These are phyloP conservation scores for Megalopta genalis DNA, from an alignment of 1,140 invertebrate species.

Conservation along the genomic window DNA sequence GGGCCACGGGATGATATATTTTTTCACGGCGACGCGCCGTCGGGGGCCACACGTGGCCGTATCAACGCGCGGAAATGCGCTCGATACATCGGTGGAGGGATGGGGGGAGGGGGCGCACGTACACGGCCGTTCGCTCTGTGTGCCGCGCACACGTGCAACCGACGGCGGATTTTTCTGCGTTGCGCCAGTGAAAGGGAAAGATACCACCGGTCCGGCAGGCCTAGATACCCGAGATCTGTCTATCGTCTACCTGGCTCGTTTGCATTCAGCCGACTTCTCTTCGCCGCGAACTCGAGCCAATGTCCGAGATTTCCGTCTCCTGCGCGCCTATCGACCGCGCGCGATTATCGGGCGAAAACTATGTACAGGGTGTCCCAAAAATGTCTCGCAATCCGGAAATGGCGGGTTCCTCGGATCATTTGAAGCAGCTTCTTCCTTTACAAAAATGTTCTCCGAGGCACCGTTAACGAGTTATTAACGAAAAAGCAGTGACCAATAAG, in stretches of 20 bases:
- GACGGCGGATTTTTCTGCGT: slow-evolving; percentile 62
- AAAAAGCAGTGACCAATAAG: too few relatives aligned
- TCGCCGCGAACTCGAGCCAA: neutral
- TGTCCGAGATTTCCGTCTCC: neutral
- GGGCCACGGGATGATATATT: too few relatives aligned
- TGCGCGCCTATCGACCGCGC: neutral
- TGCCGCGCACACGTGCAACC: slow-evolving; percentile 23
- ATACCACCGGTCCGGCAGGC: slow-evolving; percentile 54
- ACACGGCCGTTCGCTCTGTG: neutral
- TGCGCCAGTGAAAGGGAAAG: slow-evolving; percentile 68
- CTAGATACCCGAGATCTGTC: slow-evolving; percentile 61
- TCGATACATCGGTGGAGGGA: neutral
- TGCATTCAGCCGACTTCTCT: slow-evolving; percentile 21
- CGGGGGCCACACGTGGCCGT: neutral
- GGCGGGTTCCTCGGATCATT: too few relatives aligned
- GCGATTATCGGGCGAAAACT: too few relatives aligned
- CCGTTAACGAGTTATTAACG: too few relatives aligned
- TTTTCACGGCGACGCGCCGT: too few relatives aligned
- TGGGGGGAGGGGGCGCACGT: too few relatives aligned
- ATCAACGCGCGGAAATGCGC: neutral
- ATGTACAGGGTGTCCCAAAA: too few relatives aligned
- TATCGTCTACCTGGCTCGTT: slow-evolving; percentile 2
- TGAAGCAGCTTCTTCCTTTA: too few relatives aligned
- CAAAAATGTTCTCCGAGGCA: too few relatives aligned
- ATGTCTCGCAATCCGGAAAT: too few relatives aligned